Evolutionary conservation across 2,888 invertebrate genomes (phyloP).

Genomic region (Ophioninae sp.): DNA sequence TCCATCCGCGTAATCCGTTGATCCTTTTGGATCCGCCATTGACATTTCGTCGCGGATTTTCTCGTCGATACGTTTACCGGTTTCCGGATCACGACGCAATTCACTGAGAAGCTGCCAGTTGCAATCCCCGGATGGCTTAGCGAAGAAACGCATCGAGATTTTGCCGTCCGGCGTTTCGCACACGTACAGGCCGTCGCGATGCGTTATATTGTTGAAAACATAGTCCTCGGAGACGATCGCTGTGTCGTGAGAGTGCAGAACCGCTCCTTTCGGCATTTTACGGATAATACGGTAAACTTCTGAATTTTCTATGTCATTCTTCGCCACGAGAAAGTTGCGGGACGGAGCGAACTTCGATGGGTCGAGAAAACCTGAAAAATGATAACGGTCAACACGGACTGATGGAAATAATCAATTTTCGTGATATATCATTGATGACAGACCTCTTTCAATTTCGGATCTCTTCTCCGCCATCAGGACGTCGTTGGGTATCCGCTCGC

Average conservation of each 20-base stretch:
- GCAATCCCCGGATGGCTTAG: constrained; percentile 64
- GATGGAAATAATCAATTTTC: not conserved
- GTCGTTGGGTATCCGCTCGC: constrained; percentile 83
- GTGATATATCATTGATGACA: constrained; percentile 60
- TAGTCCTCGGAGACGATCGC: constrained; percentile 85
- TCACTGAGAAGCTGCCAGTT: constrained; percentile 71
- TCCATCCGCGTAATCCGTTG: constrained; percentile 81
- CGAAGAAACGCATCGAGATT: constrained; percentile 68
- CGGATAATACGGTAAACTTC: constrained; percentile 86
- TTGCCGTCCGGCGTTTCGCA: constrained; percentile 76
- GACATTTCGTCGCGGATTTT: constrained; percentile 83
- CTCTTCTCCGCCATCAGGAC: constrained; percentile 84
- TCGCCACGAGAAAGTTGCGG: constrained; percentile 85
- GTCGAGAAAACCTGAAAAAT: constrained; percentile 69
- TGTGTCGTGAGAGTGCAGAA: constrained; percentile 87
- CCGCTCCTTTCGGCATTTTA: constrained; percentile 89
- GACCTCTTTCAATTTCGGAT: constrained; percentile 83
- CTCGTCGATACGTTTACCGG: constrained; percentile 80
- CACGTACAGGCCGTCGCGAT: constrained; percentile 84
- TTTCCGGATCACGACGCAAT: constrained; percentile 63
- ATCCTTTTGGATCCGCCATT: constrained; percentile 79
- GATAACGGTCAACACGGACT: not conserved
- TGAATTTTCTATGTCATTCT: constrained; percentile 83
- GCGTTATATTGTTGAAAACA: constrained; percentile 84
- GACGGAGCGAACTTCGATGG: constrained; percentile 84